Conservation (phyloP, 2,888 invertebrate genomes). For the Aphidoletes aphidimyza region DNA sequence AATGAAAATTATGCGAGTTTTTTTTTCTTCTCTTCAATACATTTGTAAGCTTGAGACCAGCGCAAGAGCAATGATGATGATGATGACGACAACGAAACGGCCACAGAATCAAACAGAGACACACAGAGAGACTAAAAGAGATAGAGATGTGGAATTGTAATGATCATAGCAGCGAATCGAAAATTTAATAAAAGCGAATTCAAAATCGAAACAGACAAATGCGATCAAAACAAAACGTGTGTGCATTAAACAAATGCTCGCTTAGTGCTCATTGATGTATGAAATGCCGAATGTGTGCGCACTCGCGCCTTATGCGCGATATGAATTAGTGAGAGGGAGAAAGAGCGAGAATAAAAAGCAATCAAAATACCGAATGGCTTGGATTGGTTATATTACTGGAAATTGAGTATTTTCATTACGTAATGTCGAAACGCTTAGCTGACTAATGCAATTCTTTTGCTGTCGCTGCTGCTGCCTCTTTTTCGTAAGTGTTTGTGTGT, state of each 20-base stretch:
- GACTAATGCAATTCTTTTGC: conserved; percentile 16
- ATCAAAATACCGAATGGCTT: conserved; percentile 44
- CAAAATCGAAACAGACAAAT: conserved; percentile 39
- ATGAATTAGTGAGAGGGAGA: background rate
- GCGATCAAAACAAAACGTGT: conserved; percentile 48
- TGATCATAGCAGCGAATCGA: conserved; percentile 22
- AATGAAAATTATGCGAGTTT: conserved; percentile 20
- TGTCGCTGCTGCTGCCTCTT: too few species aligned
- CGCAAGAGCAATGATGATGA: too few species aligned
- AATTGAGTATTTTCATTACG: conserved; percentile 43
- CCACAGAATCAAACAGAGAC: too few species aligned
- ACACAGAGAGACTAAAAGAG: too few species aligned
- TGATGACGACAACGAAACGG: too few species aligned
- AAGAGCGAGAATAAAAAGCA: background rate
- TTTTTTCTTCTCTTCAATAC: too few species aligned
- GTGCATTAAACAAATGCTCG: conserved; percentile 42
- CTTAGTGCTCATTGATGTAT: conserved; percentile 13
- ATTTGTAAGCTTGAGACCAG: too few species aligned
- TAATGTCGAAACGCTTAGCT: conserved; percentile 47
- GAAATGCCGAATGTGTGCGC: background rate
- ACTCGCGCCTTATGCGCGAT: too few species aligned
- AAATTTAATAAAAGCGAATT: conserved; percentile 47
- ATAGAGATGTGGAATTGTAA: conserved; percentile 37
- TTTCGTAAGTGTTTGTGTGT: background rate
- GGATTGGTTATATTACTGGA: conserved; percentile 43